These are phyloP conservation scores for Boloria euphrosyne DNA, from an alignment of 2,888 invertebrate genomes.

Conservation along the genomic window DNA sequence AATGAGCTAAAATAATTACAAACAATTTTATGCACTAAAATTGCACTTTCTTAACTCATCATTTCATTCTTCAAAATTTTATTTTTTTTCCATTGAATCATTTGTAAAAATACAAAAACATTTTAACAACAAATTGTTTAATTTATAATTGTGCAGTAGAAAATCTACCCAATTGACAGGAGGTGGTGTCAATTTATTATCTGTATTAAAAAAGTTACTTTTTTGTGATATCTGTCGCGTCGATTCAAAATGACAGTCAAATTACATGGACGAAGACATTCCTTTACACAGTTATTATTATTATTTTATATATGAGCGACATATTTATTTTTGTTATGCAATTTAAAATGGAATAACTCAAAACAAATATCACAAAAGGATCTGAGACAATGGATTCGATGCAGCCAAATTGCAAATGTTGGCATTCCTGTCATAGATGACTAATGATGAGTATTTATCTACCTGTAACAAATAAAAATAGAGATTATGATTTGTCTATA, in stretches of 20 bases:
- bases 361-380: constrained; percentile 35
- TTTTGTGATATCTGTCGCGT: constrained; percentile 28
- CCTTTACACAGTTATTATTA: constrained; percentile 2
- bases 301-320: neutral
- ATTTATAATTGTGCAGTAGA: constrained; percentile 34
- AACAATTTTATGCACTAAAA: constrained; percentile 40
- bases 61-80: constrained; percentile 18
- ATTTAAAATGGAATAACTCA: constrained; percentile 6
- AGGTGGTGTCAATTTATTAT: constrained; percentile 12
- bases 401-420: constrained; percentile 57
- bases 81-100: constrained; percentile 9
- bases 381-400: constrained; percentile 48
- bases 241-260: constrained; percentile 32
- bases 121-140: constrained; percentile 19
- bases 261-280: constrained; percentile 15
- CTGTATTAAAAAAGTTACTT: constrained; percentile 14
- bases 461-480: constrained; percentile 54
- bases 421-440: constrained; percentile 44
- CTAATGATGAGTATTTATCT: constrained; percentile 50
- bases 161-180: constrained; percentile 35
- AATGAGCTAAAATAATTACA: constrained; percentile 29
- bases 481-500: constrained; percentile 7
- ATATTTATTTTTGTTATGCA: constrained; percentile 16
- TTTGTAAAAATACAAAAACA: constrained; percentile 2
- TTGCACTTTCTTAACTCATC: constrained; percentile 33